Base-by-base conservation (phyloP, 2,797 vertebrate species). In the Falco naumanni region DNA sequence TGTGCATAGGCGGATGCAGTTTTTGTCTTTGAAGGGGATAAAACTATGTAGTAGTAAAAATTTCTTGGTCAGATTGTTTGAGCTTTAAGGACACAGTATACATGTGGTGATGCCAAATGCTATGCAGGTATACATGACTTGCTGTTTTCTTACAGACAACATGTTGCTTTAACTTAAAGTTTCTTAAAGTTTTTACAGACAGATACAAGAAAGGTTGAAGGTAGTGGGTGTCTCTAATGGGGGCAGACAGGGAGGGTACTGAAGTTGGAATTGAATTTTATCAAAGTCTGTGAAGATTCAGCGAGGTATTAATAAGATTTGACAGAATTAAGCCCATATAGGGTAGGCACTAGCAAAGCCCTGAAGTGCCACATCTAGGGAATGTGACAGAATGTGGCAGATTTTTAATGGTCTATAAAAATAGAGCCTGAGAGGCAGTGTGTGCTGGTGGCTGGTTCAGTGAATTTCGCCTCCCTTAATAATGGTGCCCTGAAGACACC, bases 241-340 rank as follows among this genome's bases (percentile, higher is more conserved):
- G 15, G 26, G 51, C 1, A n/a, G 54, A 33, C 0, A 0, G 57
- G 13, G 29, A 81, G 33, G 17, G 26, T 56, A 14, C 54, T 2
- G 6, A 65, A 65, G 54, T 13, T 39, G 24, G 57, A 68, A 45
- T 7, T 51, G 33, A 61, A 20, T 77, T 92, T 89, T 56, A 48
- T 91, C 56, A 70, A 28, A 60, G 74, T 60, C 28, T 18, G 33
- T 85, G 37, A 83, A 75, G 81, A 33, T 59, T 89, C 71, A 43
- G 41, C 11, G 11, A 90, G 51, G 51, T 69, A 45, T 70, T 92
- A 8, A 3, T 51, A 56, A 63, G 61, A 11, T 79, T 70, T 87
- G 84, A 70, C 51, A 89, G 86, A 63, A 66, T 34, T 34, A 66
- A 77, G 92, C 84, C 84, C 56, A 56, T 16, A 2, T 53, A 63